Percentiles rank a stretch among this genome's conserved stretches.
phyloP scores from a whole-genome alignment of 2,797 vertebrate species.

The Spondyliosoma cantharus region DNA sequence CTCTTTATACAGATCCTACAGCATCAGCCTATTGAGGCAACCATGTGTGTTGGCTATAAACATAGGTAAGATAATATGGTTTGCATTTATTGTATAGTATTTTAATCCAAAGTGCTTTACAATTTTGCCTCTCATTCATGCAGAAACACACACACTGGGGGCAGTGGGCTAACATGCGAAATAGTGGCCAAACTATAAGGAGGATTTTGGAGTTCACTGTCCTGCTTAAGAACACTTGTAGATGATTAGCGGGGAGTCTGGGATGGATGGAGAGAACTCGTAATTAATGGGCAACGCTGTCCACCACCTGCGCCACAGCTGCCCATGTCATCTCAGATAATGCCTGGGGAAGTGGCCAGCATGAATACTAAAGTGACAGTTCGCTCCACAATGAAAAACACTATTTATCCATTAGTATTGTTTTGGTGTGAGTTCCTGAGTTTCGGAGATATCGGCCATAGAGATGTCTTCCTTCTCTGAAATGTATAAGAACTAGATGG shows the following conservation, averaged over 20 bases:
- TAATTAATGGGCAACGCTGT: not conserved
- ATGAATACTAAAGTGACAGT: no score
- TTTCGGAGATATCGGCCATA: no score
- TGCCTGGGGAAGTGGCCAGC: not conserved
- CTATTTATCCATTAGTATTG: no score
- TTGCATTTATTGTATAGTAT: not conserved
- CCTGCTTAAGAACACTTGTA: no score
- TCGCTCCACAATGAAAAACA: no score
- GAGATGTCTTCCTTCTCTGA: no score
- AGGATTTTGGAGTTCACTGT: not conserved
- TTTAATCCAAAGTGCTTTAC: not conserved
- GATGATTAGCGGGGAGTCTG: not conserved
- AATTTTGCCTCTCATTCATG: not conserved
- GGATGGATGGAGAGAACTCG: not conserved
- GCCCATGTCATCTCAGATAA: not conserved
- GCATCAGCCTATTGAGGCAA: not conserved
- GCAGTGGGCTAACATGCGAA: not conserved
- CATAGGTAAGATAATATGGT: slow-evolving; percentile 48
- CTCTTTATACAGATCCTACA: not conserved
- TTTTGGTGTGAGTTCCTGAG: no score
- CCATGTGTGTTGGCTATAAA: slow-evolving; percentile 38
- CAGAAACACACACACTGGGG: not conserved
- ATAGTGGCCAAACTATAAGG: not conserved
- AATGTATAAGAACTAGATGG: no score
- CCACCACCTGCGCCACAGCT: not conserved